These are phyloP conservation scores for Podarcis siculus DNA, from an alignment of 2,797 vertebrate species.

Conservation along the genomic window DNA sequence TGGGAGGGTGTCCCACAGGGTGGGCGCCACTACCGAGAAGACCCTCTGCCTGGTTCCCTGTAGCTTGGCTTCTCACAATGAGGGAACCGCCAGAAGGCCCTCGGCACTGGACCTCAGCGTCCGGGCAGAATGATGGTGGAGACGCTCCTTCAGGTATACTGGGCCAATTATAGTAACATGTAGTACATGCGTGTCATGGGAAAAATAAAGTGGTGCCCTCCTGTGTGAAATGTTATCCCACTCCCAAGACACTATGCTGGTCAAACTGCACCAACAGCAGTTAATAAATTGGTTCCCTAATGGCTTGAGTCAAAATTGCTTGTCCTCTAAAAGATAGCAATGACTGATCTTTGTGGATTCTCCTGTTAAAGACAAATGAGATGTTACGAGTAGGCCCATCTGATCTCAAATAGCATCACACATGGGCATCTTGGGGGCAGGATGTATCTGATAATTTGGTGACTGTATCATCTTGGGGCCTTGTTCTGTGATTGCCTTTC, in stretches of 20 bases:
- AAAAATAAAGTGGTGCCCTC: background rate
- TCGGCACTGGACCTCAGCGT: no score
- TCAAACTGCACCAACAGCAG: background rate
- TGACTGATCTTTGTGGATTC: no score
- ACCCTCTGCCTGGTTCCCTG: no score
- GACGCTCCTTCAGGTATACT: no score
- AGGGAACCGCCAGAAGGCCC: no score
- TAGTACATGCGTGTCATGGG: background rate
- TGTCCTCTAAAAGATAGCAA: no score
- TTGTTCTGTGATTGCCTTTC: background rate
- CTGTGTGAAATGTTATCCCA: background rate
- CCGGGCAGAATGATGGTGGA: no score
- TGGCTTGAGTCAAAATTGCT: background rate
- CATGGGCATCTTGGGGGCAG: background rate
- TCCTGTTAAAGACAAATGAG: background rate
- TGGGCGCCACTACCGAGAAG: no score
- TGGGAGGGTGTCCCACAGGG: no score
- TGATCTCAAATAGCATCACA: background rate
- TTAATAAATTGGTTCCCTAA: background rate
- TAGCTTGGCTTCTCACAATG: no score
- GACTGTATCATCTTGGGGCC: background rate
- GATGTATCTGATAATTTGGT: background rate
- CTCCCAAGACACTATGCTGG: background rate
- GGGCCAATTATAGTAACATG: background rate
- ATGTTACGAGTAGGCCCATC: background rate